phyloP scores from a whole-genome alignment of 2,888 invertebrate species.

The Caenorhabditis doughertyi region DNA sequence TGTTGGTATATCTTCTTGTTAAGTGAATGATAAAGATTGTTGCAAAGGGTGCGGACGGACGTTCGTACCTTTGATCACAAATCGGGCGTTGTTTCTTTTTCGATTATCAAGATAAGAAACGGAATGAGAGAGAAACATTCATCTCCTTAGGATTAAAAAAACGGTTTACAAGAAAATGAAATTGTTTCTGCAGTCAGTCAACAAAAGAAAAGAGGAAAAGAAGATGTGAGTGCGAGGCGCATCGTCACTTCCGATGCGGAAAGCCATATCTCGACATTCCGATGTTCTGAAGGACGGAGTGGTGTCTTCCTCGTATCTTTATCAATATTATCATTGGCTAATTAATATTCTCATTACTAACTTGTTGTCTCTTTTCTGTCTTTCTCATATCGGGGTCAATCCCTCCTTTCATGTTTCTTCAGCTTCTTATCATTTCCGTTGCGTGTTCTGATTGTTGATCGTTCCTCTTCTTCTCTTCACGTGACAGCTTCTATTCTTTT shows the following conservation, averaged over 20 bases:
- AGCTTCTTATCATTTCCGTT: constrained; percentile 24
- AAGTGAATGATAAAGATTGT: constrained; percentile 6
- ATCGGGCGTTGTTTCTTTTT: constrained; percentile 49
- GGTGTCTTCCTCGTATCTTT: neutral
- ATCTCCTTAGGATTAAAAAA: constrained; percentile 27
- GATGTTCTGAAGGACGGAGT: constrained; percentile 50
- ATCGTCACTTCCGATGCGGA: constrained; percentile 60
- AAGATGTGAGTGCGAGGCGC: constrained; percentile 5
- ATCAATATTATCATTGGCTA: neutral
- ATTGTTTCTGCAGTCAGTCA: constrained; percentile 37
- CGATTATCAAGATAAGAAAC: constrained; percentile 55
- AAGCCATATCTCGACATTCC: constrained; percentile 55
- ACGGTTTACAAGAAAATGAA: constrained; percentile 47
- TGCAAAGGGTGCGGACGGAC: constrained; percentile 2
- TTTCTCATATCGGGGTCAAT: constrained; percentile 20
- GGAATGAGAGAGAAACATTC: neutral
- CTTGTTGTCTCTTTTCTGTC: constrained; percentile 20
- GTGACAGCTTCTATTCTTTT: constrained; percentile 25
- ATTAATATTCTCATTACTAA: constrained; percentile 24
- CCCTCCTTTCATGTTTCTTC: neutral
- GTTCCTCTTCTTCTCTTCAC: constrained; percentile 31
- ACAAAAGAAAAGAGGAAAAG: constrained; percentile 36
- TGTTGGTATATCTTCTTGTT: constrained; percentile 29
- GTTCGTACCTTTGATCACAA: constrained; percentile 57
- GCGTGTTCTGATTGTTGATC: constrained; percentile 54